Base-by-base conservation (phyloP, 2,888 invertebrate genomes). In the Gymnosoma rotundatum region DNA sequence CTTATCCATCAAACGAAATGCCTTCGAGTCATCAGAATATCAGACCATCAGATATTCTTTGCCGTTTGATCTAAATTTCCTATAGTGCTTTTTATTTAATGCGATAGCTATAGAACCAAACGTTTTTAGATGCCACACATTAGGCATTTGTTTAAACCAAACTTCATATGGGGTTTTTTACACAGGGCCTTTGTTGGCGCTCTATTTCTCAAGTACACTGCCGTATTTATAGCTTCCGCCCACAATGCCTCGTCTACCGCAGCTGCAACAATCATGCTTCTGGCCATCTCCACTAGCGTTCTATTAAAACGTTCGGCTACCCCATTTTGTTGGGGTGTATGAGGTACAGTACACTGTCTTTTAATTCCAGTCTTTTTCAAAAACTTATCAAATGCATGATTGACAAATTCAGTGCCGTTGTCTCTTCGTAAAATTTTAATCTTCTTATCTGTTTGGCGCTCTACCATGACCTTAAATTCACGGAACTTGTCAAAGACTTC, bases 11-110 rank as follows among this genome's bases (percentile, higher is more conserved):
- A 82, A 25, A 6, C 83, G 74, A 66, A 79, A 80, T 20, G 63
- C 69, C n/a, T 78, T 79, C 14, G 83, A 66, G 18, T 45, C 66
- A 45, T 76, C 72, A 16, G 83, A 83, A 18, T 86, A 85, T 2
- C 84, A 81, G n/a, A 85, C 67, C 81, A 82, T 64, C 9, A 82
- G 48, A 25, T 61, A 79, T 38, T 66, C 56, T 45, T 79, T 78
- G 9, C 83, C 85, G n/a, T 78, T 83, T 36, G 87, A 48, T 52
- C 70, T 64, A 60, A 86, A 86, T 58, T 86, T 85, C n/a, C 20
- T 50, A 25, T 25, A 7, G 18, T 83, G 64, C n/a, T 64, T 56
- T 69, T 86, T 84, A 25, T 83, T 78, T 56, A 83, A 45, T 10
- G 83, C n/a, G 78, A 85, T 67, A 73, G 83, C 84, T 56, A 72